These are phyloP conservation scores for Saxicola maurus DNA, from an alignment of 2,797 vertebrate species.

Conservation along the genomic window DNA sequence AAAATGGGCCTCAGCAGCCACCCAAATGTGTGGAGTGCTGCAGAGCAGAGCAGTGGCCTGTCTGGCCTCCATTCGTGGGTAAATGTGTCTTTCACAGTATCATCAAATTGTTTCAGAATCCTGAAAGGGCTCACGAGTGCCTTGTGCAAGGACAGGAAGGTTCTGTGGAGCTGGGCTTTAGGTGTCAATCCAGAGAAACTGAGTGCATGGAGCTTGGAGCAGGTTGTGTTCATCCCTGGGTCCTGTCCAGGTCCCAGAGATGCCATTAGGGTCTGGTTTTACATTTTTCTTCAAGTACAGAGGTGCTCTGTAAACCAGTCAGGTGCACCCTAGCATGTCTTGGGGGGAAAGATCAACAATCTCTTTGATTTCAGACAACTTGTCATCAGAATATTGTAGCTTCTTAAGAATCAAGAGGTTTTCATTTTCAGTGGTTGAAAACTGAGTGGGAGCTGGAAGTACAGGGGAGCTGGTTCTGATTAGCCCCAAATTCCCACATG, in stretches of 20 bases:
- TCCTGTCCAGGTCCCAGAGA: neutral
- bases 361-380: neutral
- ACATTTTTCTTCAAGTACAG: neutral
- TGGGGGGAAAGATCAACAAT: neutral
- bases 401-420: neutral
- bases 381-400: neutral
- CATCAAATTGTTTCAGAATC: neutral
- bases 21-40: accelerated
- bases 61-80: neutral
- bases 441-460: slow-evolving; percentile 31
- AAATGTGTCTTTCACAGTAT: neutral
- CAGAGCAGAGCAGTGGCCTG: accelerated
- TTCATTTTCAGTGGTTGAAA: slow-evolving; percentile 39
- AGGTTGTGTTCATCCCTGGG: accelerated
- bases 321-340: neutral
- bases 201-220: accelerated
- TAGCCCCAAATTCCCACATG: slow-evolving; percentile 2
- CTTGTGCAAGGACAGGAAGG: neutral
- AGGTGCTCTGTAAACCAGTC: neutral
- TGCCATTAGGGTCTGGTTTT: neutral
- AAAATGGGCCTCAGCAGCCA: accelerated
- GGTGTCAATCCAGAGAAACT: neutral
- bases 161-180: neutral
- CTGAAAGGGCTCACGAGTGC: neutral
- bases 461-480: slow-evolving; percentile 39